Conservation (phyloP, 2,888 invertebrate genomes). For the Perithous albicinctus region DNA sequence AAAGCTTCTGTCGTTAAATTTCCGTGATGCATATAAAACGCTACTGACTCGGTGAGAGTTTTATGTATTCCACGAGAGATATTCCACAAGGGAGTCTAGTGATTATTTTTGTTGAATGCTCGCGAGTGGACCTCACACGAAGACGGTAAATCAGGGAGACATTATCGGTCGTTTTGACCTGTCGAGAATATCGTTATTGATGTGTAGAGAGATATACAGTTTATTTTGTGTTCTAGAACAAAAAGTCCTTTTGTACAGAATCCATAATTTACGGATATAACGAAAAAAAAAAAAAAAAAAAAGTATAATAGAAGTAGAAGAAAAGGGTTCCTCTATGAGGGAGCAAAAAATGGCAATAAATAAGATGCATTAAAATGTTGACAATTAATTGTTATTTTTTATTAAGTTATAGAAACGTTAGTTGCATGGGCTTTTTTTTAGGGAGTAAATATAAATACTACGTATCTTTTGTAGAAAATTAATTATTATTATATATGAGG, state of each 20-base stretch:
- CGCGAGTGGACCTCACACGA: background rate
- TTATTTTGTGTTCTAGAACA: no score
- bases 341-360: no score
- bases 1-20: conserved; percentile 26
- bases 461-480: background rate
- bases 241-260: no score
- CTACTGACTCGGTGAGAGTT: background rate
- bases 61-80: no score
- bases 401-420: no score
- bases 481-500: background rate
- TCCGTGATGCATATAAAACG: conserved; percentile 26
- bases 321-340: no score
- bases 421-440: no score
- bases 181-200: conserved; percentile 3
- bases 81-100: conserved; percentile 1
- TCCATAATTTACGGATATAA: no score
- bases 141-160: background rate
- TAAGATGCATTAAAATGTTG: no score
- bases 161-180: background rate
- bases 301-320: no score
- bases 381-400: no score
- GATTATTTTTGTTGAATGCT: background rate
- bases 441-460: background rate
- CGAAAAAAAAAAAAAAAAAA: no score
- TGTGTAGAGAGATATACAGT: background rate